Conservation (phyloP, 2,113 vertebrate genomes). For the Tautogolabrus adspersus region DNA sequence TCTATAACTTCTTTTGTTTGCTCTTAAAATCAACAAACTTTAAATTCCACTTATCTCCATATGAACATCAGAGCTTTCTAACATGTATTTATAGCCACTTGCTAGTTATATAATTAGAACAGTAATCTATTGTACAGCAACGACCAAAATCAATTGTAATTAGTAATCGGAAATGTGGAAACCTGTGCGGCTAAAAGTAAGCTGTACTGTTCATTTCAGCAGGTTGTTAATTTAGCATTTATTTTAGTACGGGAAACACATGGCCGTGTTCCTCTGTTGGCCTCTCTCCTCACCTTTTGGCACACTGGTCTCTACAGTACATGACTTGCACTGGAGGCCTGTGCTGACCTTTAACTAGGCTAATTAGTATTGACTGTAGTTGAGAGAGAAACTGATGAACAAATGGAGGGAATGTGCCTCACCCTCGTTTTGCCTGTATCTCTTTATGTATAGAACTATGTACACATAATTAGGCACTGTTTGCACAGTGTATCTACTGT, state of each 20-base stretch:
- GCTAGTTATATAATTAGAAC: not conserved
- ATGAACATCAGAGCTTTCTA: not conserved
- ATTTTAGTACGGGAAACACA: not conserved
- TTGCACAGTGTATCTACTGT: slow-evolving; percentile 2
- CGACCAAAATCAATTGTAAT: not conserved
- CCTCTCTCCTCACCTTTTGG: slow-evolving; percentile 16
- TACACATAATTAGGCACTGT: not conserved
- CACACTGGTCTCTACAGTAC: slow-evolving; percentile 53
- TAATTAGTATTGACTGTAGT: slow-evolving; percentile 83
- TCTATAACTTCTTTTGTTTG: not conserved
- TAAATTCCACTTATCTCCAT: not conserved
- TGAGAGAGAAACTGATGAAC: slow-evolving; percentile 41
- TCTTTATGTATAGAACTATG: not conserved
- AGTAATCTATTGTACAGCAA: not conserved
- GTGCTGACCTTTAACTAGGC: slow-evolving; percentile 77
- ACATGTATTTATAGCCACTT: not conserved
- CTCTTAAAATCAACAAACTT: not conserved
- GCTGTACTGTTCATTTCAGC: not conserved
- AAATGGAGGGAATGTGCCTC: slow-evolving; percentile 21
- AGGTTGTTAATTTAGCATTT: not conserved
- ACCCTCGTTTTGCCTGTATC: not conserved
- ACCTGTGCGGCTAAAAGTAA: not conserved
- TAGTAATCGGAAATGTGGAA: not conserved
- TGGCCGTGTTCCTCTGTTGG: not conserved
- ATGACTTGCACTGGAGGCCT: slow-evolving; percentile 58